These are phyloP conservation scores for Turritopsis dohrnii DNA, from an alignment of 30 jellyfish, hydroid and myxozoan genomes.

Conservation along the genomic window DNA sequence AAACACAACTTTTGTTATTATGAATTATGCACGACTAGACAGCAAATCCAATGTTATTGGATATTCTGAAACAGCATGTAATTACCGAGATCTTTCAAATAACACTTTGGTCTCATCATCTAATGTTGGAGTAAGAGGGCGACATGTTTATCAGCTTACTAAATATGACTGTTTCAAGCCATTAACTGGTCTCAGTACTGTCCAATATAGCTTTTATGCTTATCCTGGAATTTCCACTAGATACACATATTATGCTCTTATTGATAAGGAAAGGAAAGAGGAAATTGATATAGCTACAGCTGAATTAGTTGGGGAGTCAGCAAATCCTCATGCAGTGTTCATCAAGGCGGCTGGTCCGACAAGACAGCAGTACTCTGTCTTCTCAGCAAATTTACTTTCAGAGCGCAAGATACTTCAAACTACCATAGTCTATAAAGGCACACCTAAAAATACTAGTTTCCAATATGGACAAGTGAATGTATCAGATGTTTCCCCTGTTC, in stretches of 20 bases:
- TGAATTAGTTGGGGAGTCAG: not conserved
- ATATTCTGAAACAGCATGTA: not conserved
- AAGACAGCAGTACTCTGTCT: not conserved
- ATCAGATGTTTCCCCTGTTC: not conserved
- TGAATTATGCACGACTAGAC: not conserved
- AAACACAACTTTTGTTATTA: not conserved
- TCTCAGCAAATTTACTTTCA: not conserved
- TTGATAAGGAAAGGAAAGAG: not conserved
- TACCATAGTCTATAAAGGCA: not conserved
- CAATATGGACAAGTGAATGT: not conserved
- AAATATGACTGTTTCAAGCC: not conserved
- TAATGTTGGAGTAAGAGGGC: not conserved
- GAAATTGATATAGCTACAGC: not conserved
- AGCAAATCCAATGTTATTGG: not conserved
- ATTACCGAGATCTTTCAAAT: not conserved
- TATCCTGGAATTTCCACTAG: not conserved
- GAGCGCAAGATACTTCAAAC: not conserved
- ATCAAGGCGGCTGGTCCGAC: not conserved
- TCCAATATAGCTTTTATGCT: not conserved
- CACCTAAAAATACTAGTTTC: not conserved
- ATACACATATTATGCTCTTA: not conserved
- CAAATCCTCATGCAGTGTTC: not conserved
- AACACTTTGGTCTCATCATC: not conserved
- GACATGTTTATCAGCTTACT: not conserved
- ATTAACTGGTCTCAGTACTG: not conserved